A percentile compares a stretch with the other conserved stretches of the same genome.
These are phyloP conservation scores for Butorides virescens DNA, from an alignment of 2,113 vertebrate species.

Conservation along the genomic window DNA sequence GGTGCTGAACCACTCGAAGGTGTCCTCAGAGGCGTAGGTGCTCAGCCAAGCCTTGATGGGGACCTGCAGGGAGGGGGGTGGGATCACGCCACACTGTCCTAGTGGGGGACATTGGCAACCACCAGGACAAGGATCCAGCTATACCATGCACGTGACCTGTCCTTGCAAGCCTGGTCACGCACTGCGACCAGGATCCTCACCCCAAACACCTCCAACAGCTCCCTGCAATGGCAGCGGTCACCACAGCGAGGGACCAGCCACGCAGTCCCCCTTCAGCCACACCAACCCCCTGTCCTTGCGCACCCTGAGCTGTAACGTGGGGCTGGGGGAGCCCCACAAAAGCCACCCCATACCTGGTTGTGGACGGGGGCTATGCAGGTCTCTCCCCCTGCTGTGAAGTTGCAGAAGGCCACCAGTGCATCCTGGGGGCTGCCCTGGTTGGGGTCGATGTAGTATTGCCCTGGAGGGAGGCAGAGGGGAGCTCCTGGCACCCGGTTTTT, in stretches of 20 bases:
- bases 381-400: constrained; percentile 81
- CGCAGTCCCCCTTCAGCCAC: not conserved
- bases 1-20: constrained; percentile 85
- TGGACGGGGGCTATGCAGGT: constrained; percentile 82
- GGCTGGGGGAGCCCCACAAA: not conserved
- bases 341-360: constrained; percentile 72
- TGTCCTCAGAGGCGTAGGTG: constrained; percentile 42
- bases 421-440: constrained; percentile 88
- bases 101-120: not conserved
- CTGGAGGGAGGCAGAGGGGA: constrained; percentile 55
- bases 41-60: constrained; percentile 84
- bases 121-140: not conserved
- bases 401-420: constrained; percentile 83
- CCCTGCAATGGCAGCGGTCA: not conserved
- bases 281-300: not conserved
- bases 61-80: constrained; percentile 53
- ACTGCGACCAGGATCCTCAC: rapidly evolving
- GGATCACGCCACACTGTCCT: rapidly evolving
- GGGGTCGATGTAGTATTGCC: constrained; percentile 90
- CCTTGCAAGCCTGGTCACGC: not conserved
- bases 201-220: not conserved
- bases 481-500: not conserved
- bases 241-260: rapidly evolving
- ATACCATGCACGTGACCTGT: not conserved
- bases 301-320: rapidly evolving